phyloP scores from a whole-genome alignment of 2,113 vertebrate genomes.

The Odocoileus hemionus region DNA sequence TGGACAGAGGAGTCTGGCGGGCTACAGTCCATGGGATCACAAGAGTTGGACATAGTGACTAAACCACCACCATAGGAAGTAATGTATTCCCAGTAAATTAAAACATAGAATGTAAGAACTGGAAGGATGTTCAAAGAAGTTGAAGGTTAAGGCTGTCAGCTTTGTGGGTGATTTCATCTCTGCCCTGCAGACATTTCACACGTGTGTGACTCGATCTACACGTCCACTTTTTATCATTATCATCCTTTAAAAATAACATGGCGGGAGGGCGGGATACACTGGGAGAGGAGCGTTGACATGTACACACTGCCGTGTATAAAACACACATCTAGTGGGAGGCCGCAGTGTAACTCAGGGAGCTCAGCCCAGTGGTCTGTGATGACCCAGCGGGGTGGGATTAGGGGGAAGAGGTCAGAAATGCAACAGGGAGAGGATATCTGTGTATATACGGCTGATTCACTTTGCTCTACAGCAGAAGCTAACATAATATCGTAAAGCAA shows the following conservation, averaged over 20 bases:
- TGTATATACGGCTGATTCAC: neutral
- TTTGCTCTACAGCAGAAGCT: neutral
- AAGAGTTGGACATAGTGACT: neutral
- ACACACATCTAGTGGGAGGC: neutral
- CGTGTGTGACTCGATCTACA: neutral
- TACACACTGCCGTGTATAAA: neutral
- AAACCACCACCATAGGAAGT: neutral
- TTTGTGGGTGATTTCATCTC: neutral
- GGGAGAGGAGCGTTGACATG: neutral
- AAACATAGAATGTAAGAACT: neutral
- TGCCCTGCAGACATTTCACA: neutral
- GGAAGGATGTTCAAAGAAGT: neutral
- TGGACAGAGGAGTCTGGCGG: neutral
- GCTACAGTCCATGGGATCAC: neutral
- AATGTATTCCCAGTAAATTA: neutral
- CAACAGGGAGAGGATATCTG: neutral
- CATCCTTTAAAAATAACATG: neutral
- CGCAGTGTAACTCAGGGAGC: neutral
- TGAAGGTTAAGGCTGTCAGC: neutral
- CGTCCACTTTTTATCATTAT: neutral
- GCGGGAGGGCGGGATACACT: neutral
- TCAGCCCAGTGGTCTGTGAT: neutral
- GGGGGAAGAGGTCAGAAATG: neutral
- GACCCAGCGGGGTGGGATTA: neutral
- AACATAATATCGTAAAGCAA: neutral